Evolutionary conservation across 2,888 invertebrate species (phyloP).

Genomic region (Alcis repandata): DNA sequence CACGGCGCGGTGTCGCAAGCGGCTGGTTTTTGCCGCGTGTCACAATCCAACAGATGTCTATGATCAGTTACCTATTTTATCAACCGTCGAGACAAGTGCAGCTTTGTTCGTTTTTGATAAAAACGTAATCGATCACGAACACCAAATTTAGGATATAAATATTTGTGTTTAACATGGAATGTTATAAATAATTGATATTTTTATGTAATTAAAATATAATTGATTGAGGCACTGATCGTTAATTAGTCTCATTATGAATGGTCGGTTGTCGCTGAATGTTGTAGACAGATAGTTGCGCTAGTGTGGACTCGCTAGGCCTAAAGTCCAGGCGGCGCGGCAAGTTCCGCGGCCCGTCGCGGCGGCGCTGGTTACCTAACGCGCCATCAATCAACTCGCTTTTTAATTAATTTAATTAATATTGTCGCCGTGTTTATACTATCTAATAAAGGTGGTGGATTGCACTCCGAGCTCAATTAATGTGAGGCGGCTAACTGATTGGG

Average conservation of each 20-base stretch:
- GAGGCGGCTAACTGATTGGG: slow-evolving; percentile 18
- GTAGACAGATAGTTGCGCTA: neutral
- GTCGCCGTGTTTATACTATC: slow-evolving; percentile 31
- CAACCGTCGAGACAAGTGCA: slow-evolving; percentile 5
- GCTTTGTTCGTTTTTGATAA: slow-evolving; percentile 7
- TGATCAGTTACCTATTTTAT: slow-evolving; percentile 17
- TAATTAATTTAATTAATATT: slow-evolving; percentile 43
- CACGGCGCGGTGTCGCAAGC: slow-evolving; percentile 39
- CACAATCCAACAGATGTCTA: slow-evolving; percentile 20
- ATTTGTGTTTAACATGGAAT: neutral
- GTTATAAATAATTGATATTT: slow-evolving; percentile 4
- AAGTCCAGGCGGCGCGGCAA: slow-evolving; percentile 6
- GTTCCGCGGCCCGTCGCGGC: slow-evolving; percentile 9
- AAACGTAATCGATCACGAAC: neutral
- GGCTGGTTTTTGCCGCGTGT: slow-evolving; percentile 20
- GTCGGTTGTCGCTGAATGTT: neutral
- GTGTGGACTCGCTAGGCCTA: slow-evolving; percentile 21
- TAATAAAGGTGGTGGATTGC: slow-evolving; percentile 22
- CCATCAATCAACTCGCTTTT: slow-evolving; percentile 40
- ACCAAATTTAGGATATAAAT: neutral
- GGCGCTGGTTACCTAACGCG: slow-evolving; percentile 20
- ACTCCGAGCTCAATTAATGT: slow-evolving; percentile 17
- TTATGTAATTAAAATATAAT: neutral
- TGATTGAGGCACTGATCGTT: neutral
- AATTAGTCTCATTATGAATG: neutral